Percentiles rank a stretch among this genome's conserved stretches.
These are phyloP conservation scores for Aphidius ervi DNA, from an alignment of 1,140 invertebrate species.

Conservation along the genomic window DNA sequence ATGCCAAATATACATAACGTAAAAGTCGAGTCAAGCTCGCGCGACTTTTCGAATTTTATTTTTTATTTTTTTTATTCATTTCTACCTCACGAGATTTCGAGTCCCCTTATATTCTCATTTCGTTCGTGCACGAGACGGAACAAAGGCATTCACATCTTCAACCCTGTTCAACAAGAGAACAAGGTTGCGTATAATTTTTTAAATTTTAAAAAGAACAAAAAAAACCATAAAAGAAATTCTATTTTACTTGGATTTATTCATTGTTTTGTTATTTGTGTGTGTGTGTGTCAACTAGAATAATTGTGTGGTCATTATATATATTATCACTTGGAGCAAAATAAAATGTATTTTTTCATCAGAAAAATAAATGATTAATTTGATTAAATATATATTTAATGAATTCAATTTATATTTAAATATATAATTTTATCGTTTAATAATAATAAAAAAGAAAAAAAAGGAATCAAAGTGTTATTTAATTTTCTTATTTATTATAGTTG, in stretches of 20 bases:
- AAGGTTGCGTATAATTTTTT: no score
- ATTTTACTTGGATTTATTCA: no score
- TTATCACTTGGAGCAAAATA: background rate
- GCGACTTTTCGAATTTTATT: conserved; percentile 4
- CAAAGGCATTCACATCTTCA: conserved; percentile 14
- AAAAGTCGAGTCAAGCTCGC: background rate
- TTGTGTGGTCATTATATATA: no score
- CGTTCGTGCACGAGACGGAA: conserved; percentile 12
- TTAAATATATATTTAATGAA: background rate
- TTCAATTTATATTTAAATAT: background rate
- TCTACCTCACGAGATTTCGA: conserved; percentile 18
- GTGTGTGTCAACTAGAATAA: no score
- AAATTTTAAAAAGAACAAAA: no score
- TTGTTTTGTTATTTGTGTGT: no score
- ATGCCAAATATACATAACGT: no score
- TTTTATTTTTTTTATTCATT: conserved; percentile 16
- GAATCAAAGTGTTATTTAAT: background rate
- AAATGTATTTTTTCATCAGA: background rate
- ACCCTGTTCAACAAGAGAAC: background rate
- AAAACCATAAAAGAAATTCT: no score
- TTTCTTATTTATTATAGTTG: conserved; percentile 58
- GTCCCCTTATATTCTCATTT: conserved; percentile 17
- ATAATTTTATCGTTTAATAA: background rate
- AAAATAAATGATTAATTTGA: background rate
- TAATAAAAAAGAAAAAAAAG: background rate